These are phyloP conservation scores for Netelia inedita DNA, from an alignment of 2,888 invertebrate species.

Conservation along the genomic window DNA sequence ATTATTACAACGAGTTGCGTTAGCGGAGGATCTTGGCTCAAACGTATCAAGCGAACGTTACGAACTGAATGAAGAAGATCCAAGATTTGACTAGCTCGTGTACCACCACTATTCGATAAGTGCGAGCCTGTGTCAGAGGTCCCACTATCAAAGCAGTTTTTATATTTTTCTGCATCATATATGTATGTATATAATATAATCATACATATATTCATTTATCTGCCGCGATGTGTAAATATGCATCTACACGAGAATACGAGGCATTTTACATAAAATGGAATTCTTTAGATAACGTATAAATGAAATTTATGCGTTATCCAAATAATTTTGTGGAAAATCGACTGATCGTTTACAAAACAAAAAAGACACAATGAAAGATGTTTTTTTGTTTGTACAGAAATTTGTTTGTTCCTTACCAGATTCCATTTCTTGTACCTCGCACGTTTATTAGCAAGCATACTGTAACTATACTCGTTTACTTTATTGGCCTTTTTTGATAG, in stretches of 20 bases:
- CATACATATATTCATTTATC: not conserved
- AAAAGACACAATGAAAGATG: too few species aligned
- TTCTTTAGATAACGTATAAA: too few species aligned
- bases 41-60: constrained; percentile 23
- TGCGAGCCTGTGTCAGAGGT: constrained; percentile 35
- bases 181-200: not conserved
- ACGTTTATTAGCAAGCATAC: too few species aligned
- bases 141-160: constrained; percentile 43
- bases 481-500: too few species aligned
- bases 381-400: too few species aligned
- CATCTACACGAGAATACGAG: not conserved
- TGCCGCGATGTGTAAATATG: not conserved
- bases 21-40: not conserved
- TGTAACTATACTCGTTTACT: too few species aligned
- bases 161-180: constrained; percentile 19
- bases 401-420: too few species aligned
- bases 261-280: not conserved
- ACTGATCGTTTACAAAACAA: too few species aligned
- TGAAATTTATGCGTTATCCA: too few species aligned
- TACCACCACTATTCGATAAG: constrained; percentile 37
- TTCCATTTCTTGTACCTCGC: too few species aligned
- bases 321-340: too few species aligned
- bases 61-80: constrained; percentile 48
- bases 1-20: not conserved
- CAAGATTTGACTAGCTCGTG: constrained; percentile 23